Percentiles rank a stretch among this genome's conserved stretches.
These are phyloP conservation scores for Drosophila monieri DNA, from an alignment of 2,888 invertebrate genomes.

Conservation along the genomic window DNA sequence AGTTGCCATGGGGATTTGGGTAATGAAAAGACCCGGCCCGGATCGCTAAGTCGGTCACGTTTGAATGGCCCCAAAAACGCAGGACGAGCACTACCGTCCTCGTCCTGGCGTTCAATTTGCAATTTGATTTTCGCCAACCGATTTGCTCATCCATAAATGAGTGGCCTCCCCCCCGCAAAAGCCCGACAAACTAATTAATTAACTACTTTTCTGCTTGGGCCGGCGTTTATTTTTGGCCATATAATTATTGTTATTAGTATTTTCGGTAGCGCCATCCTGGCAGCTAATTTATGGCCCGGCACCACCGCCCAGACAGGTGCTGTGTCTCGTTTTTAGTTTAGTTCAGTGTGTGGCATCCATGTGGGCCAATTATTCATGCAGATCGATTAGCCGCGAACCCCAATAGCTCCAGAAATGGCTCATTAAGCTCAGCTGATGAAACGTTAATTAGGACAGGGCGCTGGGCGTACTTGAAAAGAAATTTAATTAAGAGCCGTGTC, in stretches of 20 bases:
- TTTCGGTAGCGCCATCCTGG: constrained; percentile 44
- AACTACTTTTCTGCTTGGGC: constrained; percentile 49
- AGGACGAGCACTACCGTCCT: neutral
- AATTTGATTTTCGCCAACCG: constrained; percentile 37
- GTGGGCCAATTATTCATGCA: constrained; percentile 59
- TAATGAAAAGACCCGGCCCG: neutral
- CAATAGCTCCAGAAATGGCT: constrained; percentile 46
- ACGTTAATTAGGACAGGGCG: constrained; percentile 57
- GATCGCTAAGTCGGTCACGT: constrained; percentile 56
- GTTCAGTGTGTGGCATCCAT: neutral
- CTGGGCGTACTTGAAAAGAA: constrained; percentile 35
- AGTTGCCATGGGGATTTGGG: constrained; percentile 22
- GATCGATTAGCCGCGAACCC: constrained; percentile 61
- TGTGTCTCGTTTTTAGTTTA: neutral
- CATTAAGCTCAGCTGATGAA: constrained; percentile 60
- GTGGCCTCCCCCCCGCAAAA: constrained; percentile 5
- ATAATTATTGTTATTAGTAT: constrained; percentile 51
- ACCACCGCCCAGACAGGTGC: constrained; percentile 12
- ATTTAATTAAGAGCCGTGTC: constrained; percentile 32
- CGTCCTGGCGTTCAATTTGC: constrained; percentile 28
- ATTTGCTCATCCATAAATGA: constrained; percentile 38
- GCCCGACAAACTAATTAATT: constrained; percentile 55
- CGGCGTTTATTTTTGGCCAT: constrained; percentile 50
- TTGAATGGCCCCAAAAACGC: constrained; percentile 20
- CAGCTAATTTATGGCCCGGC: constrained; percentile 16